A percentile compares a stretch with the other conserved stretches of the same genome.
phyloP scores from a whole-genome alignment of 1,140 invertebrate species.

The Pseudoatta argentina region DNA sequence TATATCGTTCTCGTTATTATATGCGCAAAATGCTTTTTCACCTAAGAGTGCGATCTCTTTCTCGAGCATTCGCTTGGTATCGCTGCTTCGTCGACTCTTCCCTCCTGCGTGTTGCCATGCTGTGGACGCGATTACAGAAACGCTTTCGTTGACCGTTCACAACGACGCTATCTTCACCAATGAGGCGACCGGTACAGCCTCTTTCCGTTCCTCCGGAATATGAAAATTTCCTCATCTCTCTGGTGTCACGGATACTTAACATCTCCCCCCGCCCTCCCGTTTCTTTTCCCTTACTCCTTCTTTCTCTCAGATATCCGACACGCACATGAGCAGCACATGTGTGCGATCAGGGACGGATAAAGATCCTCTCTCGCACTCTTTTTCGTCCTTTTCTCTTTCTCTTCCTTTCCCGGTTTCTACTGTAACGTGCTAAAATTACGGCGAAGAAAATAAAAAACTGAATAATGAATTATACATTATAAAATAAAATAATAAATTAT shows the following conservation, averaged over 20 bases:
- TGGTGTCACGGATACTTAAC: conserved; percentile 32
- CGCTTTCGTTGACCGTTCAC: conserved; percentile 1
- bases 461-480: conserved; percentile 19
- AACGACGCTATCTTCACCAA: conserved; percentile 54
- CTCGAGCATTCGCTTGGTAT: conserved; percentile 91
- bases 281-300: not conserved
- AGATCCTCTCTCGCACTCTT: not conserved
- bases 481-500: not conserved
- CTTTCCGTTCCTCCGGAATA: conserved; percentile 56
- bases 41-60: conserved; percentile 92
- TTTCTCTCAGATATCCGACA: conserved; percentile 3
- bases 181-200: conserved; percentile 50
- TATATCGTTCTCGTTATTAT: not conserved
- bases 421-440: not conserved
- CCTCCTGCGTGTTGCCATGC: conserved; percentile 71
- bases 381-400: not conserved
- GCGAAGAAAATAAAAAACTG: not conserved
- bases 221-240: conserved; percentile 51
- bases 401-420: not conserved
- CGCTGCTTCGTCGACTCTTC: conserved; percentile 86
- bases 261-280: not conserved
- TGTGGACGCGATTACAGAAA: not conserved
- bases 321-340: conserved; percentile 69
- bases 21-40: conserved; percentile 78
- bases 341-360: conserved; percentile 55